A percentile compares a stretch with the other conserved stretches of the same genome.
Conservation (phyloP, 2,113 vertebrate genomes). For the Nanorana parkeri region DNA sequence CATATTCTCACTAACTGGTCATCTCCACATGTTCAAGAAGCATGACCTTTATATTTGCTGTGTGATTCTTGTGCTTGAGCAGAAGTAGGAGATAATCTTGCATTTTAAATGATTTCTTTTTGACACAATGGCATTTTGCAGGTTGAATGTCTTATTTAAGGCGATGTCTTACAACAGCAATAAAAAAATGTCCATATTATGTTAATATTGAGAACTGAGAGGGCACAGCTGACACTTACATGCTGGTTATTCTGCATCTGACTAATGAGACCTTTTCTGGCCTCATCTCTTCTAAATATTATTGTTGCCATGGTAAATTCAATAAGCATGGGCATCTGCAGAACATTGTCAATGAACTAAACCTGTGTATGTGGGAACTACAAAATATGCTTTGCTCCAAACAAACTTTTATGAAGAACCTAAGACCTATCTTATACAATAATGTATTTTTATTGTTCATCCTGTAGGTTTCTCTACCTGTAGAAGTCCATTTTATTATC, state of each 20-base stretch:
- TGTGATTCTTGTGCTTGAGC: conserved; percentile 6
- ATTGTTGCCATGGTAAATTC: too few species aligned
- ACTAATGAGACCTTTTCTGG: background rate
- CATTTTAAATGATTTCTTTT: conserved; percentile 5
- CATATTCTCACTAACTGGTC: conserved; percentile 37
- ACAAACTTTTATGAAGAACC: too few species aligned
- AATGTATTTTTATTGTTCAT: too few species aligned
- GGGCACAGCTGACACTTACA: background rate
- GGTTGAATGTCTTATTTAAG: background rate
- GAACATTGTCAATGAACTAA: too few species aligned
- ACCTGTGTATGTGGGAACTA: too few species aligned
- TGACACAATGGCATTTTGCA: background rate
- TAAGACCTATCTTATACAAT: too few species aligned
- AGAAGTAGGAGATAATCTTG: conserved; percentile 10
- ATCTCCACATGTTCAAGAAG: background rate
- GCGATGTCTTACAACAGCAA: background rate
- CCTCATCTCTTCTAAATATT: background rate
- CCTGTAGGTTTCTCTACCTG: too few species aligned
- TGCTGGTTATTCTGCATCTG: background rate
- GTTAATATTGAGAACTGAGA: background rate
- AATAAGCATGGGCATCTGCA: too few species aligned
- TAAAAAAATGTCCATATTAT: background rate
- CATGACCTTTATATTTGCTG: conserved; percentile 57
- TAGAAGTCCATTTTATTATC: too few species aligned
- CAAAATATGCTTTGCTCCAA: too few species aligned